These are phyloP conservation scores for Pseudobourletiella spinata DNA, from an alignment of 1,140 invertebrate genomes.

Conservation along the genomic window DNA sequence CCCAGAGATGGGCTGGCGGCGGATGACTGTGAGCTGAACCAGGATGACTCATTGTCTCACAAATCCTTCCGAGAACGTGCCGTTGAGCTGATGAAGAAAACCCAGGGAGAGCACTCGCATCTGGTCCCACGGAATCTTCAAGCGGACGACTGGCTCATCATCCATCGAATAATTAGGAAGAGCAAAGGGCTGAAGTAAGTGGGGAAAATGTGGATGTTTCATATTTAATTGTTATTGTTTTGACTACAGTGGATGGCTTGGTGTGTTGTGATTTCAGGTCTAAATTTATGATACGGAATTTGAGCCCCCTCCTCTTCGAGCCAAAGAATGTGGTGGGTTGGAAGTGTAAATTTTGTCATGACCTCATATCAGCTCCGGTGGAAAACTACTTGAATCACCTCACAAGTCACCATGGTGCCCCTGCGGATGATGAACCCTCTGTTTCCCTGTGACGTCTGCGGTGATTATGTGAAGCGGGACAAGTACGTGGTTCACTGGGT, in stretches of 20 bases:
- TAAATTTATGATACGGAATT: slow-evolving; percentile 22
- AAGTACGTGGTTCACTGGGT: slow-evolving; percentile 26
- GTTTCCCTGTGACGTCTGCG: slow-evolving; percentile 24
- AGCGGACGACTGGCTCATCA: slow-evolving; percentile 19
- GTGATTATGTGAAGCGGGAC: slow-evolving; percentile 19
- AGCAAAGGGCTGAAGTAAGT: slow-evolving; percentile 27
- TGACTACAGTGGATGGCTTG: no score
- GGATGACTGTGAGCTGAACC: slow-evolving; percentile 8
- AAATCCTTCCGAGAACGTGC: slow-evolving; percentile 23
- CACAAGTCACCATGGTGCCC: not conserved
- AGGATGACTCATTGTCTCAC: slow-evolving; percentile 14
- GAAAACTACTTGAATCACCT: slow-evolving; percentile 21
- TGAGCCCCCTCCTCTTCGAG: slow-evolving; percentile 19
- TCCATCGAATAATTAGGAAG: slow-evolving; percentile 22
- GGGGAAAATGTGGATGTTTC: no score
- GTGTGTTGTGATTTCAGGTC: slow-evolving; percentile 11
- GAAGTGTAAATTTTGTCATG: slow-evolving; percentile 17
- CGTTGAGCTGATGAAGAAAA: slow-evolving; percentile 19
- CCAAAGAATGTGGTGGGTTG: slow-evolving; percentile 3
- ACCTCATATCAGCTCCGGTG: slow-evolving; percentile 11
- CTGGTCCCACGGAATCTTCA: slow-evolving; percentile 9
- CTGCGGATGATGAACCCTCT: slow-evolving; percentile 14
- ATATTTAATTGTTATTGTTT: not conserved
- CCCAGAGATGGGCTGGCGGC: not conserved
- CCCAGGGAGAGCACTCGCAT: slow-evolving; percentile 18